Base-by-base conservation (phyloP, 2,797 vertebrate species). In the Microctenopoma stevenorrisi region DNA sequence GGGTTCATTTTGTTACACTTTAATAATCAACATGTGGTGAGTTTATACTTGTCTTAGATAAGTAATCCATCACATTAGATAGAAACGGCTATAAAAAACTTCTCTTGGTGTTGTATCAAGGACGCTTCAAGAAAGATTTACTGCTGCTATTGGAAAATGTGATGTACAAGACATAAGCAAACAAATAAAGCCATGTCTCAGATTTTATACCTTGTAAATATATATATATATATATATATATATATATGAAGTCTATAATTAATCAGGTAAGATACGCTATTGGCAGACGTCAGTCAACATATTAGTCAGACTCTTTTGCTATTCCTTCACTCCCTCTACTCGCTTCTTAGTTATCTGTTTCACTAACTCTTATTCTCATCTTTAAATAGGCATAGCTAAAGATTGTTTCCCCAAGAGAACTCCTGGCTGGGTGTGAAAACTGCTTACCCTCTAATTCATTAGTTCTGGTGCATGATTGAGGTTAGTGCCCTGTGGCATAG, bases 311-410 rank as follows among this genome's bases (percentile, higher is more conserved):
- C 57, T 5, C 26, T 48, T 64, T 48, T 44, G 22, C 38, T 60
- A 0, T 44, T 61, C 72, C 22, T 49, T 69, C 40, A 22, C 2
- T 38, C 40, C 15, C 15, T 3, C n/a, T 8, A 11, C 18, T 43
- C 15, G 6, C 15, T 50, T 65, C 58, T 16, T 9, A 61, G 44
- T 22, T 46, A 42, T 68, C 38, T 67, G 64, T 70, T 58, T 79
- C 16, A 6, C 43, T 66, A 50, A 22, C 44, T 73, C 48, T 63
- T 59, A 65, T 73, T 77, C 68, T 80, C 50, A 87, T 83, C 83
- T 89, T 91, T 89, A 92, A 93, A 92, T 90, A 93, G 87, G 79
- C 79, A 76, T 87, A 88, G 83, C 82, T 89, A 87, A 89, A 91
- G 87, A 89, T 86, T 88, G 85, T 86, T 89, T 85, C 74, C 82